Evolutionary conservation across 2,113 vertebrate genomes (phyloP).

Genomic region (Lutjanus erythropterus): DNA sequence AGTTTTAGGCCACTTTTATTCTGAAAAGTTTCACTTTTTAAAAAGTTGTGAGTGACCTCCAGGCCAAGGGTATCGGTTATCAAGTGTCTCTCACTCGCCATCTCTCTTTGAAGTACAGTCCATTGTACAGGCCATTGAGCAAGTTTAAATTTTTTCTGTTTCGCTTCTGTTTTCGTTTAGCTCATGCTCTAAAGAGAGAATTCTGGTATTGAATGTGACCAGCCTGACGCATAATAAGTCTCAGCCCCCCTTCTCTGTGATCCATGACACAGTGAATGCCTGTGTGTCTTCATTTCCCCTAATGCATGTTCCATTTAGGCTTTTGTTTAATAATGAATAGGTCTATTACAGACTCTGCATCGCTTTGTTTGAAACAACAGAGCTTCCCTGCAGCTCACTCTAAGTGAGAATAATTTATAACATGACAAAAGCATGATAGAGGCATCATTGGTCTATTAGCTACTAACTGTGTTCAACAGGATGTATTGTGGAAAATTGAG

Average conservation of each 20-base stretch:
- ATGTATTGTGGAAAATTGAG: background rate
- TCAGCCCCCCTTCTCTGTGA: conserved; percentile 5
- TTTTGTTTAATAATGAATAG: conserved; percentile 64
- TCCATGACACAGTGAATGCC: conserved; percentile 9
- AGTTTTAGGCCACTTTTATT: conserved; percentile 30
- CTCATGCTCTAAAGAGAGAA: background rate
- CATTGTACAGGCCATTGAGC: background rate
- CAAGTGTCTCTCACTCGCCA: background rate
- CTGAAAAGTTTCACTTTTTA: conserved; percentile 13
- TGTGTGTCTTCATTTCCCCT: conserved; percentile 35
- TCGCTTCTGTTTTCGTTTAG: background rate
- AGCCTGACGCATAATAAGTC: conserved; percentile 14
- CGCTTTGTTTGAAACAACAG: conserved; percentile 45
- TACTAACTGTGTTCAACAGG: background rate
- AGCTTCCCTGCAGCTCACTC: conserved; percentile 40
- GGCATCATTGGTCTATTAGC: conserved; percentile 7
- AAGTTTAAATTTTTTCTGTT: background rate
- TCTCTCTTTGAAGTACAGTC: background rate
- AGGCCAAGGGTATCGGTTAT: conserved; percentile 16
- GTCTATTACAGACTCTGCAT: conserved; percentile 41
- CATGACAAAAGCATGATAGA: conserved; percentile 18
- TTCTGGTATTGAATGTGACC: background rate
- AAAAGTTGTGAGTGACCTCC: conserved; percentile 16
- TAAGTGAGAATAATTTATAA: conserved; percentile 37
- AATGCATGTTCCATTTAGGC: conserved; percentile 51